Conservation (phyloP, 2,888 invertebrate genomes). For the Synanthedon tipuliformis region DNA sequence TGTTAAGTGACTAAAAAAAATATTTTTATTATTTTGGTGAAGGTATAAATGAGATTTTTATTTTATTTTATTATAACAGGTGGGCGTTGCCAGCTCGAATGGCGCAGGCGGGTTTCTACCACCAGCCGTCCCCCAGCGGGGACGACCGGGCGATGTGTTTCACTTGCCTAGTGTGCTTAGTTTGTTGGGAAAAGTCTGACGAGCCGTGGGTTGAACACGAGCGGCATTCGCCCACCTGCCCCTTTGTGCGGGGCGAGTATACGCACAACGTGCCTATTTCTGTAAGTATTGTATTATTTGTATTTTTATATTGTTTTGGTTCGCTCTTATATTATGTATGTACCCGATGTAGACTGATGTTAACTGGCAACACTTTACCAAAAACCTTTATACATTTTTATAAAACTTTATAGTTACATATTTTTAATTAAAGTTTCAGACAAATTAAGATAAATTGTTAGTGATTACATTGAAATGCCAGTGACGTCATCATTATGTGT, state of each 20-base stretch:
- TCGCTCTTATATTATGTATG: no score
- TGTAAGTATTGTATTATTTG: constrained; percentile 47
- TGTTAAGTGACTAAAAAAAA: no score
- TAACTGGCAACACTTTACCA: neutral
- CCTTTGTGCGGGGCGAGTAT: constrained; percentile 93
- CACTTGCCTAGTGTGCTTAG: constrained; percentile 93
- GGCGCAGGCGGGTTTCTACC: constrained; percentile 97
- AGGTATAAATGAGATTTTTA: no score
- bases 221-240: constrained; percentile 92
- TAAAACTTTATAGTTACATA: no score
- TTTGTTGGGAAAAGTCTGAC: constrained; percentile 97
- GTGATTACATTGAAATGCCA: no score
- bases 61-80: constrained; percentile 43
- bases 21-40: no score
- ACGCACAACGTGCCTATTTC: constrained; percentile 95
- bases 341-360: no score
- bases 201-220: constrained; percentile 98
- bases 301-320: no score
- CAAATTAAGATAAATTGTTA: no score
- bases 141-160: constrained; percentile 97
- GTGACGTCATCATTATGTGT: no score
- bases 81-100: constrained; percentile 96
- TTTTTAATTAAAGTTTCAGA: no score
- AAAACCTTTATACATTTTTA: no score
- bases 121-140: constrained; percentile 89